A percentile compares a stretch with the other conserved stretches of the same genome.
These are phyloP conservation scores for Procavia capensis DNA, from an alignment of 2,113 vertebrate species.

Conservation along the genomic window DNA sequence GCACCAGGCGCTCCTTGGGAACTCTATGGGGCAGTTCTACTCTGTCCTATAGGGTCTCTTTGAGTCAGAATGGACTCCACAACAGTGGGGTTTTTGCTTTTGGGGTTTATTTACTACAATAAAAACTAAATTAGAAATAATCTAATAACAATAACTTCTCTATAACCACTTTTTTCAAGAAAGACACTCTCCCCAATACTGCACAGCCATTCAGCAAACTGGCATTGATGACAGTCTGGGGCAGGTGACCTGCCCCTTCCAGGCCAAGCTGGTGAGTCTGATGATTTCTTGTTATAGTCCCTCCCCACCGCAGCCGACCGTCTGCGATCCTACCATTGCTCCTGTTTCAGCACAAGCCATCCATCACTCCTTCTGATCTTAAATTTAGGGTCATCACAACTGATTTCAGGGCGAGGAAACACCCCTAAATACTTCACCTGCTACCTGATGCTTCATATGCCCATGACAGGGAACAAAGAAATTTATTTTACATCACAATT, in stretches of 20 bases:
- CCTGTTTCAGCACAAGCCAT: not conserved
- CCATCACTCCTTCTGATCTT: not conserved
- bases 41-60: too few relatives aligned
- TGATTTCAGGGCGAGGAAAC: not conserved
- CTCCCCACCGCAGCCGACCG: not conserved
- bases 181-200: not conserved
- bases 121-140: not conserved
- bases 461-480: not conserved
- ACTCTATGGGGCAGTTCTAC: too few relatives aligned
- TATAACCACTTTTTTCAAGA: not conserved
- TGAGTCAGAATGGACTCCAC: too few relatives aligned
- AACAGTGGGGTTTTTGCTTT: too few relatives aligned
- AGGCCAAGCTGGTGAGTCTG: not conserved
- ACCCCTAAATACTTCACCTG: not conserved
- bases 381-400: not conserved
- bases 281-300: not conserved
- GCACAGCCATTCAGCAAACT: not conserved
- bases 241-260: not conserved
- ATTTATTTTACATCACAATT: not conserved
- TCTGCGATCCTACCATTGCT: not conserved
- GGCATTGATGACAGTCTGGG: not conserved
- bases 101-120: not conserved
- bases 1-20: too few relatives aligned
- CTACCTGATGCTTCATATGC: not conserved
- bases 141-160: not conserved